These are phyloP conservation scores for Agrotis puta DNA, from an alignment of 2,888 invertebrate genomes.

Conservation along the genomic window DNA sequence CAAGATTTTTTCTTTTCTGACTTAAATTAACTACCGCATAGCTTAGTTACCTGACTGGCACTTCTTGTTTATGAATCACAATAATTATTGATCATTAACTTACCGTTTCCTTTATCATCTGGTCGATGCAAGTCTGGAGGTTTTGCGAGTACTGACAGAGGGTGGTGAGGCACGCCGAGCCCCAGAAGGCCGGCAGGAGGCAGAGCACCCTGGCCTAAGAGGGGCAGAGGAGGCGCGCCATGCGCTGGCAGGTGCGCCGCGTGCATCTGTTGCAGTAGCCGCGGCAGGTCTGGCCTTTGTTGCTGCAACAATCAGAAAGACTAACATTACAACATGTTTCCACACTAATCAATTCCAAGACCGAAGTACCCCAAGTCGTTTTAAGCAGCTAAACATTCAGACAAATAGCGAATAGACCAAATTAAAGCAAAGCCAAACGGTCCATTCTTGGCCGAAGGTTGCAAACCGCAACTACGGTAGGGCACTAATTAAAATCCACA, in stretches of 20 bases:
- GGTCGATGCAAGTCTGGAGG: slow-evolving; percentile 95
- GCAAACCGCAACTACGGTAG: slow-evolving; percentile 45
- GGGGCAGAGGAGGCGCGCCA: slow-evolving; percentile 93
- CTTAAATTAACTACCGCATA: slow-evolving; percentile 2
- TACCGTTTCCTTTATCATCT: slow-evolving; percentile 95
- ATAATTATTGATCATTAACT: slow-evolving; percentile 70
- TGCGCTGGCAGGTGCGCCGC: slow-evolving; percentile 95
- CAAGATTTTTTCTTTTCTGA: slow-evolving; percentile 39
- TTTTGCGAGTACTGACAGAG: slow-evolving; percentile 94
- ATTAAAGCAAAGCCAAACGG: slow-evolving; percentile 34
- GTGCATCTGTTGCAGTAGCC: slow-evolving; percentile 97
- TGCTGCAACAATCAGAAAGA: slow-evolving; percentile 90
- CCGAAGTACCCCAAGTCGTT: slow-evolving; percentile 13
- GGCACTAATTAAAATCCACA: slow-evolving; percentile 52
- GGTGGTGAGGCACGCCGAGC: slow-evolving; percentile 93
- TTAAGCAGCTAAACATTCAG: slow-evolving; percentile 32
- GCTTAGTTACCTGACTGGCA: slow-evolving; percentile 37
- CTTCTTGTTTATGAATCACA: background rate
- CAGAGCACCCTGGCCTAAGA: slow-evolving; percentile 87
- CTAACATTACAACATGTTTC: slow-evolving; percentile 23
- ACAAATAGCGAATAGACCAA: slow-evolving; percentile 24
- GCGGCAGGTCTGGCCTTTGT: slow-evolving; percentile 96
- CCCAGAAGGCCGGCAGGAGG: slow-evolving; percentile 92
- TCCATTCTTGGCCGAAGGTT: slow-evolving; percentile 21
- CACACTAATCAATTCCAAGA: slow-evolving; percentile 14